Percentiles rank a stretch among this genome's conserved stretches.
Evolutionary conservation across 2,888 invertebrate species (phyloP).

Genomic region (Dexiosoma caninum): DNA sequence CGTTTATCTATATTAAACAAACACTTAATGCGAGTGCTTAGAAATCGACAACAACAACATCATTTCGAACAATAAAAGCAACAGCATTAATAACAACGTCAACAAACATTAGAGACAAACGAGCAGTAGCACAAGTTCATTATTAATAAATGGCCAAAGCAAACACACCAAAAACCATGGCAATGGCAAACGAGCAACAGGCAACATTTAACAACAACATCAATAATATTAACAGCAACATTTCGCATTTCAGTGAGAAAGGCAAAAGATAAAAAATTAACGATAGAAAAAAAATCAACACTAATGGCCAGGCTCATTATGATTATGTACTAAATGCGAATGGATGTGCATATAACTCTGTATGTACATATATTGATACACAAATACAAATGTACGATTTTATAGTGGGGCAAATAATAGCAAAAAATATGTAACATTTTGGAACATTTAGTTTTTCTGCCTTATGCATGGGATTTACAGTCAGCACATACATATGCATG

Average conservation of each 20-base stretch:
- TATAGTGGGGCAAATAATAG: no score
- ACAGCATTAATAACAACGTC: constrained; percentile 41
- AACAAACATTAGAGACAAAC: constrained; percentile 37
- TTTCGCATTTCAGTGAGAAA: constrained; percentile 11
- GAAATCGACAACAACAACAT: constrained; percentile 39
- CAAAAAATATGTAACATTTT: no score
- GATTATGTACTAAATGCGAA: constrained; percentile 21
- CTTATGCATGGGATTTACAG: no score
- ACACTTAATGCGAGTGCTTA: constrained; percentile 35
- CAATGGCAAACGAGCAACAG: constrained; percentile 58
- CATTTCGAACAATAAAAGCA: constrained; percentile 38
- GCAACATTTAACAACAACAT: constrained; percentile 48
- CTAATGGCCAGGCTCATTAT: constrained; percentile 44
- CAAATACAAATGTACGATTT: background rate
- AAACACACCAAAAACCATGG: constrained; percentile 52
- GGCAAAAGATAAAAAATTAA: background rate
- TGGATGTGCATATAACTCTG: no score
- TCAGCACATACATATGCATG: no score
- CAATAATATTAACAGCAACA: constrained; percentile 33
- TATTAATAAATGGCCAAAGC: constrained; percentile 57
- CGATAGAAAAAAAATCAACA: background rate
- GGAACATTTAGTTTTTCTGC: no score
- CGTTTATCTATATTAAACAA: constrained; percentile 43
- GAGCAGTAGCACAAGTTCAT: constrained; percentile 62
- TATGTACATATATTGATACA: background rate